Conservation (phyloP, 1,140 invertebrate genomes). For the Saccostrea echinata region DNA sequence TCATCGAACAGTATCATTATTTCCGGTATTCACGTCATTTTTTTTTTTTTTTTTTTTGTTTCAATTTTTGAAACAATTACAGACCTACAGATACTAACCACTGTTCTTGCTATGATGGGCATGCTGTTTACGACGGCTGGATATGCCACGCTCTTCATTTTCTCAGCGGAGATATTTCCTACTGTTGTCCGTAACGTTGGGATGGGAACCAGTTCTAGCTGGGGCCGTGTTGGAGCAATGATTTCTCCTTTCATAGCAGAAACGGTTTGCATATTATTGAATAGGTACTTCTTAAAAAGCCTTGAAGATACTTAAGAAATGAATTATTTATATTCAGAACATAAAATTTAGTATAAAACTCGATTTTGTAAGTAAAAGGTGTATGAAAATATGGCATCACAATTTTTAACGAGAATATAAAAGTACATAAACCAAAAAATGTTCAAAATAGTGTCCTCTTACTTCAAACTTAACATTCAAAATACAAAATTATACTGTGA, state of each 20-base stretch:
- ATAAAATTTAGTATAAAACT: too few species aligned
- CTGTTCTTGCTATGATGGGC: conserved; percentile 85
- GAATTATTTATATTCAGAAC: too few species aligned
- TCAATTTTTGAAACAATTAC: background rate
- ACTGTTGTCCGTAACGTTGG: conserved; percentile 91
- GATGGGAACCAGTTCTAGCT: conserved; percentile 88
- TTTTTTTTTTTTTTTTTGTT: too few species aligned
- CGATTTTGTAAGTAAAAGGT: too few species aligned
- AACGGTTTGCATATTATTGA: background rate
- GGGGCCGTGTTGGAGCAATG: conserved; percentile 88
- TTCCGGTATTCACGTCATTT: too few species aligned
- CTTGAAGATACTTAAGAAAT: background rate
- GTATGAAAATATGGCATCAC: too few species aligned
- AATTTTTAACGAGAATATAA: background rate
- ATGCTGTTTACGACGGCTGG: conserved; percentile 81
- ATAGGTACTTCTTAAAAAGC: background rate
- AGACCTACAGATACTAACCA: conserved; percentile 31
- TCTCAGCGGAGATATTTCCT: conserved; percentile 91
- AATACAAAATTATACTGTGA: background rate
- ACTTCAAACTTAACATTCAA: too few species aligned
- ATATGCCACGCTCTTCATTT: conserved; percentile 87
- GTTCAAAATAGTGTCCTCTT: too few species aligned
- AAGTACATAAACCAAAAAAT: background rate
- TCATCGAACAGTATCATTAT: too few species aligned
- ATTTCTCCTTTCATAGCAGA: conserved; percentile 83